Evolutionary conservation across 2,113 vertebrate species (phyloP).

Genomic region (Myiozetetes cayanensis): DNA sequence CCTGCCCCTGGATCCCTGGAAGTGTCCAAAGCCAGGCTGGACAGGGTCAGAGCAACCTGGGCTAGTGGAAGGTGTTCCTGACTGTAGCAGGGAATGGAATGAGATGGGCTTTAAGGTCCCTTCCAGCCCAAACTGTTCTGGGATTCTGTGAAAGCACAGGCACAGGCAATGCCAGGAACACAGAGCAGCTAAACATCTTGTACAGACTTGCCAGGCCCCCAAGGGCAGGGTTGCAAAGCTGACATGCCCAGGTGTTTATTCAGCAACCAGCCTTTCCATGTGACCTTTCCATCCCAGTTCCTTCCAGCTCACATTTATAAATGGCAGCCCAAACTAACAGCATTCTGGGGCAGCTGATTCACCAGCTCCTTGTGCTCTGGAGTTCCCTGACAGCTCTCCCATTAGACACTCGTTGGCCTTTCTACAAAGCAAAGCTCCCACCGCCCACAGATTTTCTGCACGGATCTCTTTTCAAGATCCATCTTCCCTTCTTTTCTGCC

Average conservation of each 20-base stretch:
- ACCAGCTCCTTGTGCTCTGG: not conserved
- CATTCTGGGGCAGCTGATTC: not conserved
- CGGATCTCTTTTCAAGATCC: not conserved
- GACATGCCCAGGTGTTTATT: not conserved
- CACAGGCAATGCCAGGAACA: not conserved
- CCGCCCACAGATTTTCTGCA: not conserved
- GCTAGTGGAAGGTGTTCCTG: not conserved
- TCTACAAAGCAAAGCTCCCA: not conserved
- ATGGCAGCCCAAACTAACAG: not conserved
- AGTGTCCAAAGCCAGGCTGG: not conserved
- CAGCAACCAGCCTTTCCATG: not conserved
- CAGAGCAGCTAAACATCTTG: fast-evolving
- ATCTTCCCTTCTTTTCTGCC: not conserved
- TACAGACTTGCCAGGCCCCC: not conserved
- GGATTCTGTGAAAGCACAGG: not conserved
- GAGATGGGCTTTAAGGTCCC: not conserved
- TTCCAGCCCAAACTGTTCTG: not conserved
- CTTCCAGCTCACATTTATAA: not conserved
- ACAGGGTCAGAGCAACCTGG: not conserved
- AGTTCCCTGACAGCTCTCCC: not conserved
- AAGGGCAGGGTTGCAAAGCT: not conserved
- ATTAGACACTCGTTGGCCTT: fast-evolving
- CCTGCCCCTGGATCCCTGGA: not conserved
- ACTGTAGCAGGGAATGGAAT: not conserved
- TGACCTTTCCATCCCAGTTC: not conserved